Evolutionary conservation across 1,140 invertebrate genomes (phyloP).

Genomic region (Nasonia vitripennis): DNA sequence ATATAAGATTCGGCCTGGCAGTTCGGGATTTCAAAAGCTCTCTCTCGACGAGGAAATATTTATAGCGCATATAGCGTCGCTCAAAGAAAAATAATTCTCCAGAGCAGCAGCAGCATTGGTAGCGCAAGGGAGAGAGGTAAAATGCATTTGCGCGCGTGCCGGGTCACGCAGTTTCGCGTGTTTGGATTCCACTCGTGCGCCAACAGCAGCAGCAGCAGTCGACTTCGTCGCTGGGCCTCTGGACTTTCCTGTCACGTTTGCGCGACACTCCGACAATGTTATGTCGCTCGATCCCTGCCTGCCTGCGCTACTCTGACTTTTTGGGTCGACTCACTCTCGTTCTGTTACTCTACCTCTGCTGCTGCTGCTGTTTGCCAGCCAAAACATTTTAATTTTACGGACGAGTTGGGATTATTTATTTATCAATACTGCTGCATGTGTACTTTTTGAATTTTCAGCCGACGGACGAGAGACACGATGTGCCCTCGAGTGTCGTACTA

Average conservation of each 20-base stretch:
- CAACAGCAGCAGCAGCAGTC: background rate
- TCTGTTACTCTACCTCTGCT: background rate
- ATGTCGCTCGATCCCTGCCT: background rate
- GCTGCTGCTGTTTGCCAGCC: background rate
- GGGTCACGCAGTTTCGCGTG: constrained; percentile 13
- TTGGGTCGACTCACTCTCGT: background rate
- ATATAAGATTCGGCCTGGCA: background rate
- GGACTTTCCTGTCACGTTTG: constrained; percentile 41
- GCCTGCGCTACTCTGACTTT: constrained; percentile 5
- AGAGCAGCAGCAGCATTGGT: background rate
- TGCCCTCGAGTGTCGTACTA: too few relatives aligned
- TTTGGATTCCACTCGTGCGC: constrained; percentile 33
- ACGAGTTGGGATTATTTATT: constrained; percentile 9
- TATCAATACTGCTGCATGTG: background rate
- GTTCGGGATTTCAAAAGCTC: background rate
- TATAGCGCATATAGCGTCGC: background rate
- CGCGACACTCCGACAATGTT: constrained; percentile 36
- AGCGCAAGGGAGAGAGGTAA: background rate
- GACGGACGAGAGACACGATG: background rate
- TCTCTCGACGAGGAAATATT: constrained; percentile 3
- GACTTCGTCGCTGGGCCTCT: background rate
- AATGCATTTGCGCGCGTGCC: constrained; percentile 25
- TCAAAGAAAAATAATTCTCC: constrained; percentile 30
- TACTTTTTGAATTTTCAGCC: background rate
- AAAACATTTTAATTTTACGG: constrained; percentile 22